Percentiles rank a stretch among this genome's conserved stretches.
phyloP scores from a whole-genome alignment of 2,113 vertebrate genomes.

The Vidua macroura region DNA sequence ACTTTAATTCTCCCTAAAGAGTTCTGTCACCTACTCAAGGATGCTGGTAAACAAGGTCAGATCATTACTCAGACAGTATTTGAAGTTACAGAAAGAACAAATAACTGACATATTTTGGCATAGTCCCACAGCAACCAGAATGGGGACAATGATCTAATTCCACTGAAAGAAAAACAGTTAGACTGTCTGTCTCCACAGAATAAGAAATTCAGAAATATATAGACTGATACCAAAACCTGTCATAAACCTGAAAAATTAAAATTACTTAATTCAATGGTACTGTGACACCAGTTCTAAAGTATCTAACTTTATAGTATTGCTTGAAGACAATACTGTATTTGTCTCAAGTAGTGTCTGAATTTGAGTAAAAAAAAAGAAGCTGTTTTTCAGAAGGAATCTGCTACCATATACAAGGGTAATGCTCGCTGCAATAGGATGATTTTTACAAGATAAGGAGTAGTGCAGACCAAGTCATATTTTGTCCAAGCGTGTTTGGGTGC shows the following conservation, averaged over 20 bases:
- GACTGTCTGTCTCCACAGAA: neutral
- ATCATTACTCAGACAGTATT: constrained; percentile 22
- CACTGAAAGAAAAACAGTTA: neutral
- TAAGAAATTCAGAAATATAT: neutral
- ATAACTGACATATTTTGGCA: neutral
- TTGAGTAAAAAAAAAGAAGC: neutral
- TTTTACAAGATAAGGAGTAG: neutral
- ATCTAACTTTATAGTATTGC: neutral
- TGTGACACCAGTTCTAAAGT: neutral
- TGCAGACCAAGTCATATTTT: neutral
- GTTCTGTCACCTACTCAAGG: constrained; percentile 4
- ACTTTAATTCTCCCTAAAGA: neutral
- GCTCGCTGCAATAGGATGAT: neutral
- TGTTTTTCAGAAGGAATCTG: neutral
- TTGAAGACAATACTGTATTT: neutral
- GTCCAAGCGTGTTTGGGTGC: neutral
- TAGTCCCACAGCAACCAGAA: neutral
- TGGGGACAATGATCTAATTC: neutral
- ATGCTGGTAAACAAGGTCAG: neutral
- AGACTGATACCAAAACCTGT: neutral
- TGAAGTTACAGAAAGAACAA: constrained; percentile 8
- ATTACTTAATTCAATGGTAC: neutral
- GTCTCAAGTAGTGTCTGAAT: neutral
- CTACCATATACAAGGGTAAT: neutral
- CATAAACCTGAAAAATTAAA: neutral